Evolutionary conservation across 2,797 vertebrate species (phyloP).

Genomic region (Erpetoichthys calabaricus): DNA sequence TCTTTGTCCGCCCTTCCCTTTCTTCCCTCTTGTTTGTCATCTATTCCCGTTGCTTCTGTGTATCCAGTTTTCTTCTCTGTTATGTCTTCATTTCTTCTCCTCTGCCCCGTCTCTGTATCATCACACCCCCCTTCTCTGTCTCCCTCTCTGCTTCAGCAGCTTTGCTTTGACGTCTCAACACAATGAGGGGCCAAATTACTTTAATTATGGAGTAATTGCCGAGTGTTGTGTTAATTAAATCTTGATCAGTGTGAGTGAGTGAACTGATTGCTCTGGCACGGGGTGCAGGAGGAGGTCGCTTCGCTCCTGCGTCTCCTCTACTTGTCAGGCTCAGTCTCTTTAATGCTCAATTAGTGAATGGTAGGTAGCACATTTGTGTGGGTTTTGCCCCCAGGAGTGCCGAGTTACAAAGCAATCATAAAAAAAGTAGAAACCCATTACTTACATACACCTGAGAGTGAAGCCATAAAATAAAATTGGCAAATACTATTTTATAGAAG

Average conservation of each 20-base stretch:
- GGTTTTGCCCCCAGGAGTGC: too few species aligned
- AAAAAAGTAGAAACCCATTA: too few species aligned
- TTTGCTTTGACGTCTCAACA: constrained; percentile 37
- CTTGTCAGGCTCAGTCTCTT: too few species aligned
- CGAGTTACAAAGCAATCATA: too few species aligned
- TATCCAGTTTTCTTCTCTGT: constrained; percentile 12
- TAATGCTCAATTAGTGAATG: too few species aligned
- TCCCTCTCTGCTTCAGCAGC: constrained; percentile 21
- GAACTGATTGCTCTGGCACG: constrained; percentile 88
- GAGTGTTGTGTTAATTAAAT: constrained; percentile 94
- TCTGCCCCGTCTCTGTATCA: constrained; percentile 16
- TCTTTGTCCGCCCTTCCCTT: neutral
- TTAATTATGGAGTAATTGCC: constrained; percentile 96
- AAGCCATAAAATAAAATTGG: too few species aligned
- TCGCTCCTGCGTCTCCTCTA: too few species aligned
- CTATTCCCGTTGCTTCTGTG: neutral
- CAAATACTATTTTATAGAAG: too few species aligned
- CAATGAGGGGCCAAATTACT: constrained; percentile 81
- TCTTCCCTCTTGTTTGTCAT: too few species aligned
- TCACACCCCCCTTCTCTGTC: constrained; percentile 4
- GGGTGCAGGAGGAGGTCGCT: constrained; percentile 43
- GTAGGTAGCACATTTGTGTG: too few species aligned
- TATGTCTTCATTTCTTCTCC: constrained; percentile 5
- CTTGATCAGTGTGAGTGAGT: constrained; percentile 96
- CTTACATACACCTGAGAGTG: too few species aligned